A percentile compares a stretch with the other conserved stretches of the same genome.
Evolutionary conservation across 2,797 vertebrate genomes (phyloP).

Genomic region (Sebastes taczanowskii): DNA sequence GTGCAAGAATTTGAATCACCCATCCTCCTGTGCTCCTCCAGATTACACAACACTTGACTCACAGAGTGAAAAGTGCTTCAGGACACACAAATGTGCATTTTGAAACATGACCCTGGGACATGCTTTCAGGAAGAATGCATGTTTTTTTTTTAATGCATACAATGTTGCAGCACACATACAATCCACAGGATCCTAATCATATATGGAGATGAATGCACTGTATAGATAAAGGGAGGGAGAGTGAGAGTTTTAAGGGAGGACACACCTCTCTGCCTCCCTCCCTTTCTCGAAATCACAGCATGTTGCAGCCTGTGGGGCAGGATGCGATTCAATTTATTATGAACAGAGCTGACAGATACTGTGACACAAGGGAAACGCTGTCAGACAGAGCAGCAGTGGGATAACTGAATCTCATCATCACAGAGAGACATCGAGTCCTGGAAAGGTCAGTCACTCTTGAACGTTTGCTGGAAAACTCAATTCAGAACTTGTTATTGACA

Average conservation of each 20-base stretch:
- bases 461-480: background rate
- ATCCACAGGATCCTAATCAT: background rate
- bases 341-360: background rate
- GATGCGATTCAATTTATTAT: slow-evolving; percentile 31
- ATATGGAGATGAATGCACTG: background rate
- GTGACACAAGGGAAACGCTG: background rate
- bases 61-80: background rate
- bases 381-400: background rate
- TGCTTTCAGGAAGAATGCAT: background rate
- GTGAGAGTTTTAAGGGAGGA: background rate
- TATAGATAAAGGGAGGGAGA: background rate
- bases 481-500: background rate
- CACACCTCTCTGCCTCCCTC: slow-evolving; percentile 50
- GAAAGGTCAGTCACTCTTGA: slow-evolving; percentile 48
- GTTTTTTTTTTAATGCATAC: background rate
- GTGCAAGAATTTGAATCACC: slow-evolving; percentile 45
- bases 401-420: background rate
- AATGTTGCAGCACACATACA: background rate
- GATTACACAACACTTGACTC: slow-evolving; percentile 18
- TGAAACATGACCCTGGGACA: background rate
- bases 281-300: slow-evolving; percentile 22
- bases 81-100: slow-evolving; percentile 6
- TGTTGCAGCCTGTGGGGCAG: slow-evolving; percentile 61
- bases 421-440: background rate
- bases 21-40: background rate